Percentiles rank a stretch among this genome's conserved stretches.
These are phyloP conservation scores for Melanotaenia trifasciata DNA, from an alignment of 2,797 vertebrate genomes.

Conservation along the genomic window DNA sequence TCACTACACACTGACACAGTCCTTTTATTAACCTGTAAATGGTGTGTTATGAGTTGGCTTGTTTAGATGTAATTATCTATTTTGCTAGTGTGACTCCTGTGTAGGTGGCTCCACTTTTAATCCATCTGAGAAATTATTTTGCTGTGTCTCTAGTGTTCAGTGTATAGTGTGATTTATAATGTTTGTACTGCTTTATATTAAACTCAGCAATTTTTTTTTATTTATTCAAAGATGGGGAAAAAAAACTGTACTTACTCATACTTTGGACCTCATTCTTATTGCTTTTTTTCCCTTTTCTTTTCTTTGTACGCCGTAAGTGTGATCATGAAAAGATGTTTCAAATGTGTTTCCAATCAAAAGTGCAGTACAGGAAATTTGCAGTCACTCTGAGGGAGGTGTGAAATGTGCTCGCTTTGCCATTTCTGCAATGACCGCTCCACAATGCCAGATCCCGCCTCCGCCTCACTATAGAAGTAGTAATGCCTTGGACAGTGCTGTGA, in stretches of 20 bases:
- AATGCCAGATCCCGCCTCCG: conserved; percentile 78
- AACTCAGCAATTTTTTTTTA: conserved; percentile 63
- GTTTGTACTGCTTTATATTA: conserved; percentile 49
- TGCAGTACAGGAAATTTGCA: conserved; percentile 83
- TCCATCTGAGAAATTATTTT: conserved; percentile 45
- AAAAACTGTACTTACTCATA: conserved; percentile 68
- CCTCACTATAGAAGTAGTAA: conserved; percentile 71
- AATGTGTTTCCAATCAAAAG: conserved; percentile 81
- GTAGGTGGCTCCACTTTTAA: conserved; percentile 30
- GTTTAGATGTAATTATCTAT: conserved; percentile 33
- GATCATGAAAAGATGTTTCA: conserved; percentile 81
- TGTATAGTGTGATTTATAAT: conserved; percentile 55
- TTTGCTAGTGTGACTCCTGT: conserved; percentile 34
- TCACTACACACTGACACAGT: conserved; percentile 36
- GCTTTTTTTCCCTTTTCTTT: conserved; percentile 23
- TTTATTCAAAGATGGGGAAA: conserved; percentile 71
- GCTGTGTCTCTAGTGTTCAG: conserved; percentile 38
- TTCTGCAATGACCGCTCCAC: conserved; percentile 79
- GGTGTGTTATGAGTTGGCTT: conserved; percentile 18
- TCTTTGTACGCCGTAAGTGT: conserved; percentile 66
- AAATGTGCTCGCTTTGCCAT: conserved; percentile 83
- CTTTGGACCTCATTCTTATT: conserved; percentile 61
- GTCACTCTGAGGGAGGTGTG: conserved; percentile 84
- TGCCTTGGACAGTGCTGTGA: conserved; percentile 76
- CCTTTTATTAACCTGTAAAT: conserved; percentile 41